A percentile compares a stretch with the other conserved stretches of the same genome.
These are phyloP conservation scores for Mycetomoellerius zeteki DNA, from an alignment of 1,140 invertebrate genomes.

Conservation along the genomic window DNA sequence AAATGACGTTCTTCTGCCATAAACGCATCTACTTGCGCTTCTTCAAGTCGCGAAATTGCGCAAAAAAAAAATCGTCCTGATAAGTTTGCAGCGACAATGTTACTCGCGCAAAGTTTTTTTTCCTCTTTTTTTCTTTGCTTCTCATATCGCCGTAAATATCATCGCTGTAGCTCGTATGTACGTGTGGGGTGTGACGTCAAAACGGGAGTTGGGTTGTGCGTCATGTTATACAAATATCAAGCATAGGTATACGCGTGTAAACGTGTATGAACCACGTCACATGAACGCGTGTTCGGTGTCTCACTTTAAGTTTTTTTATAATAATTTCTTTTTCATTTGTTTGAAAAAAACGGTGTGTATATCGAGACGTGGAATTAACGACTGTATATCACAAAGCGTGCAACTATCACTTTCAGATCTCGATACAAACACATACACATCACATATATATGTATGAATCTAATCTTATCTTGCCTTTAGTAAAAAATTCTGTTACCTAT, in stretches of 20 bases:
- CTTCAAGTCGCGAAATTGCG: neutral
- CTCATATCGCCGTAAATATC: slow-evolving; percentile 44
- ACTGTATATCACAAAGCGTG: neutral
- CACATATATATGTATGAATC: slow-evolving; percentile 1
- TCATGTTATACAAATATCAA: slow-evolving; percentile 48
- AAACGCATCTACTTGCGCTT: neutral
- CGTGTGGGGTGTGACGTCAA: slow-evolving; percentile 33
- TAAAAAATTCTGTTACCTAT: neutral
- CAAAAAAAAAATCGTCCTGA: slow-evolving; percentile 35
- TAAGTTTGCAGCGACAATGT: slow-evolving; percentile 29
- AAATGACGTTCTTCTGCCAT: slow-evolving; percentile 12
- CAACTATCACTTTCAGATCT: neutral
- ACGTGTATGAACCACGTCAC: neutral
- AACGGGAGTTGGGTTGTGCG: slow-evolving; percentile 22
- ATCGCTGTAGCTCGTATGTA: neutral
- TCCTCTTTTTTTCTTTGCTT: neutral
- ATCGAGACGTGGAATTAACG: neutral
- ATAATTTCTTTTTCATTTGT: slow-evolving; percentile 20
- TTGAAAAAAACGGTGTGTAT: neutral
- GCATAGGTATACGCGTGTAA: neutral
- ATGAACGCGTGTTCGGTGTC: neutral
- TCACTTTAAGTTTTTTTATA: slow-evolving; percentile 11
- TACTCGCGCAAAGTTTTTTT: neutral
- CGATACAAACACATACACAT: neutral
- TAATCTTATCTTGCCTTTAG: neutral